Base-by-base conservation (phyloP, 1,140 invertebrate genomes). In the Drosophila prosaltans region DNA sequence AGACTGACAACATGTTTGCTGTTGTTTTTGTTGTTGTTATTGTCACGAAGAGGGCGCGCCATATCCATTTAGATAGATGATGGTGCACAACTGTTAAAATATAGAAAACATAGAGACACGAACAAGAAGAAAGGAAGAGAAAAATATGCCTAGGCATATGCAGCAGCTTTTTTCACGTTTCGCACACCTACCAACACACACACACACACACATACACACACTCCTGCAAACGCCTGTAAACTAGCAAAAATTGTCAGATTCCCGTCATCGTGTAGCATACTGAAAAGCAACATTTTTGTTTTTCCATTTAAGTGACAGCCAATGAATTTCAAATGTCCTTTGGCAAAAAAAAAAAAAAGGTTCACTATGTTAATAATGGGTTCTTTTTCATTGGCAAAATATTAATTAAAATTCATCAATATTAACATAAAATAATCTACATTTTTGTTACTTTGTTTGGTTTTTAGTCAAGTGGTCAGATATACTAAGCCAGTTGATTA, bases 21-120 rank as follows among this genome's bases (percentile, higher is more conserved):
- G 65, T 32, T 66, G 61, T 63, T 66, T 5, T 62, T 55, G 55
- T 40, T 73, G 74, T 67, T 66, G 70, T 66, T 45, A 21, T 51
- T 26, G 21, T 51, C 24, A 55, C 65, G 65, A 68, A 65, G 61
- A 26, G 55, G 43, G 36, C 48, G 10, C 55, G 76, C 67, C 80
- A 86, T 83, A 86, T 83, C 72, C 83, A 88, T 88, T 86, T 72
- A 89, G 73, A 89, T 89, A 74, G 63, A 89, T 89, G 80, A 88
- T 89, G 65, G 63, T 65, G 68, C 79, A 73, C 45, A 51, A 51
- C 45, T 51, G 45, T 51, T 51, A 51, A 51, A 26, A 36, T 21
- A 51, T 21, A 26, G 45, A 51, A 74, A 76, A 30, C 41, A 60
- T 8, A 16, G 21, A 43, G 41, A 43, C 0, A n/a, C 21, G 21